Evolutionary conservation across 2,888 invertebrate species (phyloP).

Genomic region (Pedicia rivosa): DNA sequence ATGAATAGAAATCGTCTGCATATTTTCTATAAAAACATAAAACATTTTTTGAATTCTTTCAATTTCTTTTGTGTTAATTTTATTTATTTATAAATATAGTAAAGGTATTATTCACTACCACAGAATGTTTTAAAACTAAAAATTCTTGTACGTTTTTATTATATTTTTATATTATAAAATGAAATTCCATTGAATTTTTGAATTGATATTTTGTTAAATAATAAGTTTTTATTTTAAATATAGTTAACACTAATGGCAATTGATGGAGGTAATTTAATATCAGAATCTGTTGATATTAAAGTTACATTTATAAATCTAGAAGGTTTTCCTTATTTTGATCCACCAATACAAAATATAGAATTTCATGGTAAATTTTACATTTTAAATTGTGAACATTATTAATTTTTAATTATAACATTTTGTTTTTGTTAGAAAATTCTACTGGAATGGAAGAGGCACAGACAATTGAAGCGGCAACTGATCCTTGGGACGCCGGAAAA

Average conservation of each 20-base stretch:
- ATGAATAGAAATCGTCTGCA: too few species aligned
- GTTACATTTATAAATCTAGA: slow-evolving; percentile 34
- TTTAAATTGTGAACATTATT: slow-evolving; percentile 9
- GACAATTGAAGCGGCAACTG: slow-evolving; percentile 27
- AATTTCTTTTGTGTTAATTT: too few species aligned
- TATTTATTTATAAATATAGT: too few species aligned
- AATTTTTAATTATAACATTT: neutral
- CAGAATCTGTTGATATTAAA: slow-evolving; percentile 18
- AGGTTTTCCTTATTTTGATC: slow-evolving; percentile 33
- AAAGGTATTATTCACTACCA: too few species aligned
- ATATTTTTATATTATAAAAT: too few species aligned
- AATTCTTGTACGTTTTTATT: too few species aligned
- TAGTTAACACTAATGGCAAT: slow-evolving; percentile 34
- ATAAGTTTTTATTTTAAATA: slow-evolving; percentile 7
- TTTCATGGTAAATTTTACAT: slow-evolving; percentile 12
- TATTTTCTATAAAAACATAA: too few species aligned
- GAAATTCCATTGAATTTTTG: slow-evolving; percentile 8
- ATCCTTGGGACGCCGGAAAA: slow-evolving; percentile 33
- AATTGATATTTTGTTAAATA: slow-evolving; percentile 1
- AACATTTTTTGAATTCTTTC: too few species aligned
- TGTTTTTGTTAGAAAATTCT: slow-evolving; percentile 23
- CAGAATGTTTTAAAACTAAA: too few species aligned
- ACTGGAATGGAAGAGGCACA: slow-evolving; percentile 27
- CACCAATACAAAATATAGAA: too few species aligned
- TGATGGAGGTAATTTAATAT: slow-evolving; percentile 28